Evolutionary conservation across 2,888 invertebrate genomes (phyloP), one percentile per base, ranked within the genome.

Genomic region (Alsophila aescularia): DNA sequence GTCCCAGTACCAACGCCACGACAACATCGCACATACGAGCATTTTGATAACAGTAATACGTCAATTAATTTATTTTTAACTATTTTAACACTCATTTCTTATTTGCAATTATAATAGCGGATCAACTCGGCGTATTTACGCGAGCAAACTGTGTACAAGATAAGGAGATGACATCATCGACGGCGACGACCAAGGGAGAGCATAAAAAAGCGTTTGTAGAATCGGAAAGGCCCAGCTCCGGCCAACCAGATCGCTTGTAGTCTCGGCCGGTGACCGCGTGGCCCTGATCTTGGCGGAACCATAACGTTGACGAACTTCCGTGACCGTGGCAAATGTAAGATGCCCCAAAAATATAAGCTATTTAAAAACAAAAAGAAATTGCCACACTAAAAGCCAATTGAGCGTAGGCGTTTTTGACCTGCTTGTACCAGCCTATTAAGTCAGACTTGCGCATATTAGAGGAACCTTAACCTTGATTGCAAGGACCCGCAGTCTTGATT

Each of bases 271-370:
- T 78, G 87, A 86, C 85, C 85, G 81, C 77, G 69, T 83, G 84
- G 82, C 89, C 87, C 77, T 89, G 90, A 89, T 89, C 87, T 89
- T 87, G 84, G 72, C 76, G 76, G 79, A 82, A 77, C 73, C 68
- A 70, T 66, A 67, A 64, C 67, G 51, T 60, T 70, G 67, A 72
- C 71, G 73, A 76, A 75, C 72, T 78, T 67, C 60, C 44, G 57
- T 65, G 61, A 72, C 69, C 69, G 62, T 57, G 54, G 48, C 64
- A 63, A 60, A 66, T 62, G 62, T 57, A 58, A 45, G 34, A 50
- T 34, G 14, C 36, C 29, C 10, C 31, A 42, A 42, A 50, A n/a
- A n/a, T n/a, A n/a, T n/a, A n/a, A 36, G 8, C 43, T 27, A 7
- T 31, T 32, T 5, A 29, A 29, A 10, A 29, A 27, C 9, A 3